Percentiles rank a stretch among this genome's conserved stretches.
phyloP scores from a whole-genome alignment of 2,113 vertebrate genomes.

The Symphodus melops region DNA sequence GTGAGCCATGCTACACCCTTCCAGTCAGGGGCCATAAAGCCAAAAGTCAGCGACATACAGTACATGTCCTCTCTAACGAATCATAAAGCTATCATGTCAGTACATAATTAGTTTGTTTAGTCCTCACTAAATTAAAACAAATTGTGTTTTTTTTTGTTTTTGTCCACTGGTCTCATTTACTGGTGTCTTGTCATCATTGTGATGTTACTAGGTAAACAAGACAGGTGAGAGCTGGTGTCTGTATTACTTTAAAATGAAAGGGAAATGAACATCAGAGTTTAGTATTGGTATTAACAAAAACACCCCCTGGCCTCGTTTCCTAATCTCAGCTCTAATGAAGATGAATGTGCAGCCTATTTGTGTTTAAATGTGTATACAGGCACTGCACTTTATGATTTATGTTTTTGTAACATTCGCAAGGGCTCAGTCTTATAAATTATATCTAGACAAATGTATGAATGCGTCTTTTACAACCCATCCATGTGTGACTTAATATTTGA shows the following conservation, averaged over 20 bases:
- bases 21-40: no score
- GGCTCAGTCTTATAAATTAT: conserved; percentile 1
- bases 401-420: not conserved
- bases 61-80: no score
- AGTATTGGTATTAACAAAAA: conserved; percentile 42
- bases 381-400: conserved; percentile 6
- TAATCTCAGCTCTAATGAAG: conserved; percentile 64
- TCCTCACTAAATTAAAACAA: no score
- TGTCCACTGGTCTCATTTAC: no score
- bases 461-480: not conserved
- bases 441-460: not conserved
- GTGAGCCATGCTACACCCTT: no score
- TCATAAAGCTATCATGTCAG: no score
- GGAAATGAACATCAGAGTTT: conserved; percentile 51
- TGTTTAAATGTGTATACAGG: not conserved
- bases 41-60: no score
- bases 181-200: not conserved
- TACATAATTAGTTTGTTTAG: no score
- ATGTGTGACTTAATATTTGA: not conserved
- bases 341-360: conserved; percentile 45
- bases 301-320: conserved; percentile 63
- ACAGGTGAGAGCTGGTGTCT: conserved; percentile 44
- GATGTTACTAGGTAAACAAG: not conserved
- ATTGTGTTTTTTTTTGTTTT: no score
- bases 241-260: conserved; percentile 55